Evolutionary conservation across 2,797 vertebrate species (phyloP), one percentile per base, ranked within the genome.

Genomic region (Siniperca scherzeri): DNA sequence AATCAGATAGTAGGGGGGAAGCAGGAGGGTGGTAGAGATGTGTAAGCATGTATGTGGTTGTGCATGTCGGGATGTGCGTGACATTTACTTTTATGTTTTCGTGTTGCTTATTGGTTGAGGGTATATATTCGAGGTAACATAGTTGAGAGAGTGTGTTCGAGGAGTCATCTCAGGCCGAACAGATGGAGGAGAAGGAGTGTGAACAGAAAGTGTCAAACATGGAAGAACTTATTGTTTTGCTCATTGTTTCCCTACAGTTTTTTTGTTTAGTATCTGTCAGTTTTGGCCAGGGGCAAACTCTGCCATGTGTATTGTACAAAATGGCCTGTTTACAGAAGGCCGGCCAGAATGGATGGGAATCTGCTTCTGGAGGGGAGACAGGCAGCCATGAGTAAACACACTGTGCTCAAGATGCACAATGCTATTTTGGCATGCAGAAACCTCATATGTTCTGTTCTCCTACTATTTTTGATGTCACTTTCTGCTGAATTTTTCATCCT

Each of bases 221-320:
- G 64, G 67, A 68, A 22, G 66, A 86, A 77, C 70, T 77, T 87
- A 74, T 81, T 90, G 87, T 88, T 87, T 82, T 81, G 40, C 66
- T 77, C 68, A 61, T 71, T 80, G 78, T 80, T 90, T 81, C 60
- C 46, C 73, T 33, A 66, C 60, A 73, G 67, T 79, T 80, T 71
- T 66, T 53, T 60, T 68, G 59, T 83, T 78, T 72, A 46, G n/a
- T 80, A 30, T 88, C 75, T 82, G 89, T 89, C 82, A 68, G 70
- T 82, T 86, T 85, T 81, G 80, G 85, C 88, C 25, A 1, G 12
- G 14, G 78, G 87, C 74, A 81, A 62, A 48, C 74, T 72, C 38
- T 74, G 78, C 81, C 78, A 78, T 91, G 84, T 91, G 88, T 69
- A 60, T 75, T 84, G 85, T 44, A 76, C 80, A 81, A 91, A 82